Percentiles rank a stretch among this genome's conserved stretches.
These are phyloP conservation scores for Noctua janthe DNA, from an alignment of 2,888 invertebrate genomes.

Conservation along the genomic window DNA sequence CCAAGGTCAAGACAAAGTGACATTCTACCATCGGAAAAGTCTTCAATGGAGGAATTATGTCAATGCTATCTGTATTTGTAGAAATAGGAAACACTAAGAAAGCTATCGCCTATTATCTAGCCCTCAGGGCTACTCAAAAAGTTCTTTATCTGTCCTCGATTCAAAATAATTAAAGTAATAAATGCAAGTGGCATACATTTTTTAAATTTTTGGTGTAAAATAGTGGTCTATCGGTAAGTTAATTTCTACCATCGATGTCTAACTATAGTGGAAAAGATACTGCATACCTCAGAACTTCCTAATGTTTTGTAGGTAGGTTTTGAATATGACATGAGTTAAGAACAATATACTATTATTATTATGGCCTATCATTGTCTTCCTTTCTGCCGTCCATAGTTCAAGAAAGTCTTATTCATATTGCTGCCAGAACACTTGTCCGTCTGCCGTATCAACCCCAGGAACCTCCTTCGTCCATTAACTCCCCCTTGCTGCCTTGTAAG, in stretches of 20 bases:
- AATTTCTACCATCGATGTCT: background rate
- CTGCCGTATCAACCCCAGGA: background rate
- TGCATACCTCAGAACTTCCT: background rate
- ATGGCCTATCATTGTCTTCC: background rate
- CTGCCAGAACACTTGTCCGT: background rate
- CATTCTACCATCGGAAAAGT: background rate
- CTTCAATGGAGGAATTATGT: background rate
- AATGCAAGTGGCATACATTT: background rate
- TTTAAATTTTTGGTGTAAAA: too few relatives aligned
- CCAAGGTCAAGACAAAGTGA: background rate
- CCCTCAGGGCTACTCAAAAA: background rate
- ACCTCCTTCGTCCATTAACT: background rate
- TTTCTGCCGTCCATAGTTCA: background rate
- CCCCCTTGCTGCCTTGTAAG: conserved; percentile 56
- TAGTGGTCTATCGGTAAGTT: background rate
- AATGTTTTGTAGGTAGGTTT: background rate
- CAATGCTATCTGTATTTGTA: background rate
- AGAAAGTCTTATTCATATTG: background rate
- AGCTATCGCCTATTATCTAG: background rate
- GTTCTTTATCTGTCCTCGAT: background rate
- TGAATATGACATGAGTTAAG: background rate
- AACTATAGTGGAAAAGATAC: background rate
- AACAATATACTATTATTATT: background rate
- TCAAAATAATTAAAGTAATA: background rate
- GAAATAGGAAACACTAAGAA: background rate